Base-by-base conservation (phyloP, 2,888 invertebrate species). In the Isotomurus palustris region DNA sequence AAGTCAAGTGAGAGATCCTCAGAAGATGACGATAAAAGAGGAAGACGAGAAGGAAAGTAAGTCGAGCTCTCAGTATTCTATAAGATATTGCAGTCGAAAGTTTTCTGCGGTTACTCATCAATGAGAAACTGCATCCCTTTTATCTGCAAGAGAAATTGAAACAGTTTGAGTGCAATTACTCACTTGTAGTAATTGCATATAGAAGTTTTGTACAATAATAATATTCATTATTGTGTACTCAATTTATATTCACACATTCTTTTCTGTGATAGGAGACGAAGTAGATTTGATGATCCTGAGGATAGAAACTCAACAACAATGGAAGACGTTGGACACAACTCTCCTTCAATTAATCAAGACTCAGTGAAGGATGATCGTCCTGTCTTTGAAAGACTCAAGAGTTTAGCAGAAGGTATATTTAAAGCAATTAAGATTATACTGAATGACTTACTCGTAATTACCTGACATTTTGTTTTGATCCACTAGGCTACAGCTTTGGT, bases 301-400 rank as follows among this genome's bases (percentile, higher is more conserved):
- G 68, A 68, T 28, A 62, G 56, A 49, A 41, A 19, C 19, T 49
- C 56, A 43, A 57, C 48, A 35, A 44, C 17, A 29, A 50, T 25
- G 49, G 53, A 19, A 19, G 58, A 58, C 19, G 24, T 45, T 12
- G 24, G 35, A 19, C 8, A 47, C 6, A 29, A 5, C 2, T 45
- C 45, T 22, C 53, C 61, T 2, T 35, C 51, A n/a, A 49, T 50
- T n/a, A 53, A 56, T 28, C 58, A 56, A 35, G 48, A 48, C 19
- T 25, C 48, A 14, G 38, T 52, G 47, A 66, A 66, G 48, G 66
- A 66, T 43, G 62, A 66, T 19, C 47, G 66, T 38, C 66, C 66
- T 40, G 60, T 66, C 48, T 66, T 66, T 59, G 66, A 66, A 66
- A 61, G 66, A 61, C 57, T 66, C 10, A 66, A 63, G 55, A 66